These are phyloP conservation scores for Subacronicta megacephala DNA, from an alignment of 2,888 invertebrate species.

Conservation along the genomic window DNA sequence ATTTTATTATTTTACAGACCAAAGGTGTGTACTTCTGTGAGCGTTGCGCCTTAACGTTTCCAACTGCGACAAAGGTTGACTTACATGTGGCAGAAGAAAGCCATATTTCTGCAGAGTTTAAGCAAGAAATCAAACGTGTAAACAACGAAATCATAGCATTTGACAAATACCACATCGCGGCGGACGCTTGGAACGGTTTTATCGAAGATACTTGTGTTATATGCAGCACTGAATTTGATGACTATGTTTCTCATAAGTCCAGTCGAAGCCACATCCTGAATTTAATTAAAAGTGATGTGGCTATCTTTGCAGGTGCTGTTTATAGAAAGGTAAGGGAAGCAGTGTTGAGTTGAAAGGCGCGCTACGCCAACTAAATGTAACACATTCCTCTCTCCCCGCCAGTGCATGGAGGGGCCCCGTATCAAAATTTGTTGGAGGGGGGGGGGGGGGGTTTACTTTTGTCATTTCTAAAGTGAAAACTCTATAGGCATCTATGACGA, in stretches of 20 bases:
- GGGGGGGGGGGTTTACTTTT: no score
- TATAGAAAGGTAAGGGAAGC: conserved; percentile 47
- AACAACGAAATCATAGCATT: conserved; percentile 21
- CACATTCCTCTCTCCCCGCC: no score
- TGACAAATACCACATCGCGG: conserved; percentile 16
- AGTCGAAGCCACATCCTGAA: conserved; percentile 29
- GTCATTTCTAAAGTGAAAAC: no score
- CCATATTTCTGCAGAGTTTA: conserved; percentile 6
- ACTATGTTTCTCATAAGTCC: conserved; percentile 15
- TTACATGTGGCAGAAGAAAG: conserved; percentile 29
- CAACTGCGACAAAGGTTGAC: conserved; percentile 26
- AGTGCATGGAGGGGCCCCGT: no score
- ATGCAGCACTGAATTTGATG: conserved; percentile 40
- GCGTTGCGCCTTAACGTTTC: conserved; percentile 30
- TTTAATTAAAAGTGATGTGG: conserved; percentile 29
- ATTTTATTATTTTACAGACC: conserved; percentile 32
- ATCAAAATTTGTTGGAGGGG: no score
- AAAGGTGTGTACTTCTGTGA: conserved; percentile 46
- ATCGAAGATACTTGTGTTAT: conserved; percentile 41
- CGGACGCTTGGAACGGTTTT: conserved; percentile 46
- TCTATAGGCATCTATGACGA: no score
- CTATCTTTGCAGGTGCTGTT: no score
- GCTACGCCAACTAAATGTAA: no score
- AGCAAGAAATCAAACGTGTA: conserved; percentile 10
- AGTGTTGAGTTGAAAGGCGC: no score